phyloP scores from a whole-genome alignment of 2,797 vertebrate genomes.

The Acropternis orthonyx region DNA sequence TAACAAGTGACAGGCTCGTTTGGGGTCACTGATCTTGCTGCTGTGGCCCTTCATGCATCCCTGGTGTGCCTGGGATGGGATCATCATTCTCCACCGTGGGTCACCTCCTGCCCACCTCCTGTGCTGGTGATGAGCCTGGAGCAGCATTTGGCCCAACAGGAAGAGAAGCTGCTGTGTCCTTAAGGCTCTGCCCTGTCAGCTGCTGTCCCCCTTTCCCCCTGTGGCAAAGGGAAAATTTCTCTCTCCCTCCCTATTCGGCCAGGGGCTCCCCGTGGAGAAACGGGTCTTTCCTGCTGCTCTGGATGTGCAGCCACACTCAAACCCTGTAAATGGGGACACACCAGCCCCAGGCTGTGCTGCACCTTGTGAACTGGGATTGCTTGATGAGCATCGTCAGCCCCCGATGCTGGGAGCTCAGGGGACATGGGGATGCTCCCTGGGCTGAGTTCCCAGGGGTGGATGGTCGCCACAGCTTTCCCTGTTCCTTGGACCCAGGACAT shows the following conservation, averaged over 20 bases:
- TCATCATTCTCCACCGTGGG: accelerated
- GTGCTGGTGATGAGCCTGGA: background rate
- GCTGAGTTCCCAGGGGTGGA: background rate
- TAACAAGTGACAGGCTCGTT: background rate
- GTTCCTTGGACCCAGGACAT: accelerated
- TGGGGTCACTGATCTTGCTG: background rate
- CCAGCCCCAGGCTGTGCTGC: background rate
- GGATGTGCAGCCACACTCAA: background rate
- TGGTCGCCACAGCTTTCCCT: background rate
- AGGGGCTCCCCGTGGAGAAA: accelerated
- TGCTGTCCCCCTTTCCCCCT: background rate
- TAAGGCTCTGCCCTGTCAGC: background rate
- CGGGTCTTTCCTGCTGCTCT: background rate
- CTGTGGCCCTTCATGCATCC: accelerated
- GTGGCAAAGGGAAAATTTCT: background rate
- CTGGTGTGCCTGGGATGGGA: background rate
- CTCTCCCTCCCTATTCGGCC: background rate
- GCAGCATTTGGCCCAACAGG: background rate
- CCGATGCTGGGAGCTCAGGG: accelerated
- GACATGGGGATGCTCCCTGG: background rate
- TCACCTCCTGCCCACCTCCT: background rate
- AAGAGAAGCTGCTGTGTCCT: background rate
- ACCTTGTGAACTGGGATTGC: background rate
- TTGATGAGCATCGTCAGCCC: background rate
- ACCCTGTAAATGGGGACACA: accelerated